These are phyloP conservation scores for Borostomias antarcticus DNA, from an alignment of 2,797 vertebrate species.

Conservation along the genomic window DNA sequence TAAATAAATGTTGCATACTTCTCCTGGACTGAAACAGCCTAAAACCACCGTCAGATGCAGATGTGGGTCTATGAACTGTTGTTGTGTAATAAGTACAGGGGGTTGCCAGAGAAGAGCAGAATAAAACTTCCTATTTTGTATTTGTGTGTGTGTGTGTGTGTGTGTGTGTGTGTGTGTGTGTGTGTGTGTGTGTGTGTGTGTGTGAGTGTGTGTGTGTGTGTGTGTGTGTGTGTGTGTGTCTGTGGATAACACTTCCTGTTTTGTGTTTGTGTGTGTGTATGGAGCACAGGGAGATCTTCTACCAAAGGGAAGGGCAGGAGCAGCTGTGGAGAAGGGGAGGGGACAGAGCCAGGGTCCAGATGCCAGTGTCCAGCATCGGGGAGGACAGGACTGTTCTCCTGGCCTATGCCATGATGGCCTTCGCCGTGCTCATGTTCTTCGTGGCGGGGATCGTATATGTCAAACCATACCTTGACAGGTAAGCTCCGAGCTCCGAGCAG, in stretches of 20 bases:
- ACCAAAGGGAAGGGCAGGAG: conserved; percentile 42
- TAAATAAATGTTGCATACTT: too few relatives aligned
- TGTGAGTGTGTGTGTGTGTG: background rate
- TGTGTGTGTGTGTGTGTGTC: conserved; percentile 16
- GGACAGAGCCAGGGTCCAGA: conserved; percentile 56
- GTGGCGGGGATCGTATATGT: conserved; percentile 77
- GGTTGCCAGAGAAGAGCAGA: background rate
- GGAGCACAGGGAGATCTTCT: conserved; percentile 64
- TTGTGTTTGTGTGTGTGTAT: background rate
- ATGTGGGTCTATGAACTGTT: background rate
- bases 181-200: background rate
- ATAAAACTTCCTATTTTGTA: background rate
- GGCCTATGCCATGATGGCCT: conserved; percentile 83
- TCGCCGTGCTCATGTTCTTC: conserved; percentile 85
- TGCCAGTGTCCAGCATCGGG: conserved; percentile 72
- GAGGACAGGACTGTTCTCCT: conserved; percentile 82
- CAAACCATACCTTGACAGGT: conserved; percentile 83
- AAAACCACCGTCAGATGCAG: background rate
- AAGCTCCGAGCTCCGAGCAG: conserved; percentile 24
- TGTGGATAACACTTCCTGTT: too few relatives aligned
- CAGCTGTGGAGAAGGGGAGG: conserved; percentile 48
- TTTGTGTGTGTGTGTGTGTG: background rate
- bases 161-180: conserved; percentile 4
- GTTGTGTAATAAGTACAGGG: background rate
- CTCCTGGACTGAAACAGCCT: background rate